Evolutionary conservation across 2,113 vertebrate genomes (phyloP).

Genomic region (Stegostoma tigrinum): DNA sequence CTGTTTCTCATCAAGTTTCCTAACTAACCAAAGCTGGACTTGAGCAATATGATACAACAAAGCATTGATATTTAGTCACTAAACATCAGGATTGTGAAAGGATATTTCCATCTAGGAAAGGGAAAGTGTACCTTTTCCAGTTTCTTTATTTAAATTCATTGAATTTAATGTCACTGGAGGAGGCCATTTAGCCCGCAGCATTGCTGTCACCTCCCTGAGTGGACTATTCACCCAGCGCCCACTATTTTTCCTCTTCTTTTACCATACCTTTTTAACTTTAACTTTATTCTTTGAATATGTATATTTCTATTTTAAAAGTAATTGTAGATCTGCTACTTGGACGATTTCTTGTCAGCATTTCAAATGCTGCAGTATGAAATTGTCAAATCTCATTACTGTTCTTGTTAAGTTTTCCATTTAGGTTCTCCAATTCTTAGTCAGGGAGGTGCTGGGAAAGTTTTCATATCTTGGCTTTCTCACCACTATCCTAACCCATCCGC

Average conservation of each 20-base stretch:
- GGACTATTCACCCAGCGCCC: not conserved
- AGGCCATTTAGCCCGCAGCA: not conserved
- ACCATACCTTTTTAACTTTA: not conserved
- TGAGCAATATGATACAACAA: not conserved
- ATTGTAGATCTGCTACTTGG: not conserved
- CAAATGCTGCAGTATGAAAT: not conserved
- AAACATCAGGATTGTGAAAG: not conserved
- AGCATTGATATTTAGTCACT: not conserved
- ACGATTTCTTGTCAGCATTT: not conserved
- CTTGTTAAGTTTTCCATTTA: not conserved
- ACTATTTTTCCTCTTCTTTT: not conserved
- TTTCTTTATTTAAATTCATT: not conserved
- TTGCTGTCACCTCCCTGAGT: not conserved
- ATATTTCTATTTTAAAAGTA: not conserved
- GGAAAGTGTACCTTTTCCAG: not conserved
- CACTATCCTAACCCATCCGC: no score
- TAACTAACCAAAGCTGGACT: not conserved
- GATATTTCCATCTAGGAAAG: not conserved
- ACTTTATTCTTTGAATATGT: not conserved
- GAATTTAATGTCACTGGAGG: not conserved
- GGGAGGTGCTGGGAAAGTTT: not conserved
- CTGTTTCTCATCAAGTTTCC: not conserved
- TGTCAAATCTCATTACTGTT: not conserved
- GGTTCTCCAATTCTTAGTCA: not conserved
- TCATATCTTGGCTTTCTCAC: no score